These are phyloP conservation scores for Eudorcas thomsonii DNA, from an alignment of 2,113 vertebrate genomes.

Conservation along the genomic window DNA sequence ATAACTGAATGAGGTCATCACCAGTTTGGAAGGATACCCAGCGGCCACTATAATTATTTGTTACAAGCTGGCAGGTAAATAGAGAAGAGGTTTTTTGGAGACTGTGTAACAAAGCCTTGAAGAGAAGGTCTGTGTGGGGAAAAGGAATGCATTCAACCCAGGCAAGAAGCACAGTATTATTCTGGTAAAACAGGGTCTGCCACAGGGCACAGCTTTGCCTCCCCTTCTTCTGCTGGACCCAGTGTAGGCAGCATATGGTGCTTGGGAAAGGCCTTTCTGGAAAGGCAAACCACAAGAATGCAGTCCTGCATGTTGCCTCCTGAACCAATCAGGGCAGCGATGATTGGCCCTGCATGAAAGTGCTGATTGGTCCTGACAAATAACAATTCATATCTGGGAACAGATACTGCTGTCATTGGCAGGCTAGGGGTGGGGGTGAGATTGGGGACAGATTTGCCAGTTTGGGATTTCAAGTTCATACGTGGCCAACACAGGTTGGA, in stretches of 20 bases:
- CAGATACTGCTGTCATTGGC: background rate
- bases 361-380: background rate
- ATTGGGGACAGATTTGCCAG: background rate
- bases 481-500: background rate
- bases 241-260: background rate
- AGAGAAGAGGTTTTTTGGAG: background rate
- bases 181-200: background rate
- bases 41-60: background rate
- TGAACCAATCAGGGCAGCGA: background rate
- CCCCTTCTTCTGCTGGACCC: background rate
- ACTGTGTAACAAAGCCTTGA: background rate
- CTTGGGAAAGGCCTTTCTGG: slow-evolving; percentile 40
- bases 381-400: slow-evolving; percentile 17
- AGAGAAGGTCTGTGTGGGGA: background rate
- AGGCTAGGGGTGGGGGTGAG: background rate
- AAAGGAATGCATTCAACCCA: background rate
- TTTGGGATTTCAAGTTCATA: slow-evolving; percentile 3
- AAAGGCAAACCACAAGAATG: slow-evolving; percentile 30
- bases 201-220: background rate
- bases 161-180: background rate
- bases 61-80: background rate
- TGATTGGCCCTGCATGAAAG: background rate
- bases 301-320: background rate
- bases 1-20: background rate
- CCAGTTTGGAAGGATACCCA: background rate